A percentile compares a stretch with the other conserved stretches of the same genome.
Evolutionary conservation across 2,888 invertebrate species (phyloP).

Genomic region (Heliconius ismenius): DNA sequence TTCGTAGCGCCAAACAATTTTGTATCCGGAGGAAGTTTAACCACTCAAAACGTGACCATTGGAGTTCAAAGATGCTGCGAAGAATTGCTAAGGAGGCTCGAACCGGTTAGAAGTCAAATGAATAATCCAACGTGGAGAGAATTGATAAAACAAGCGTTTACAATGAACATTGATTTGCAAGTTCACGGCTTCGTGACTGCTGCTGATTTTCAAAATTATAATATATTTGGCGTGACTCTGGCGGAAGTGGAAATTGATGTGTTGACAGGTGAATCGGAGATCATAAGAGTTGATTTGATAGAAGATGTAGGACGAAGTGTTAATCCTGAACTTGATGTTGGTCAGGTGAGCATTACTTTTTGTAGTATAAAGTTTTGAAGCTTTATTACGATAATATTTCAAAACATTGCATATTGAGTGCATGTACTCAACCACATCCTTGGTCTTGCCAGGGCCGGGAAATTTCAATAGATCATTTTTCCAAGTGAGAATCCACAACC

Average conservation of each 20-base stretch:
- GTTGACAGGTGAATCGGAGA: conserved; percentile 84
- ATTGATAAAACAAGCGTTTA: conserved; percentile 70
- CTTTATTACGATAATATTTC: too few species aligned
- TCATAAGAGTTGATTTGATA: conserved; percentile 82
- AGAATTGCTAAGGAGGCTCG: conserved; percentile 65
- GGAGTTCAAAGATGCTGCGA: conserved; percentile 76
- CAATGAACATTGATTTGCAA: conserved; percentile 52
- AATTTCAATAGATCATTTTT: too few species aligned
- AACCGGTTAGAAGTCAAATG: conserved; percentile 63
- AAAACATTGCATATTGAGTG: too few species aligned
- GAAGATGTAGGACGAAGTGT: conserved; percentile 85
- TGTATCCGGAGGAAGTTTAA: conserved; percentile 85
- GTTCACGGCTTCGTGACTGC: conserved; percentile 49
- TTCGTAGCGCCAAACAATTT: conserved; percentile 83
- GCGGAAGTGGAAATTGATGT: conserved; percentile 87
- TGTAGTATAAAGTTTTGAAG: too few species aligned
- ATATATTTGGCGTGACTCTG: conserved; percentile 79
- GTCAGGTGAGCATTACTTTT: conserved; percentile 71
- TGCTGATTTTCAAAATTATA: conserved; percentile 48
- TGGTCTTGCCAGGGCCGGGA: too few species aligned
- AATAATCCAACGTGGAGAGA: conserved; percentile 72
- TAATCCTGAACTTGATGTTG: conserved; percentile 84
- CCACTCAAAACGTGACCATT: conserved; percentile 84
- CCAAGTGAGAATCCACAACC: too few species aligned
- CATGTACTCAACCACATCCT: too few species aligned